A percentile compares a stretch with the other conserved stretches of the same genome.
These are phyloP conservation scores for Taeniopygia guttata DNA, from an alignment of 2,797 vertebrate species.

Conservation along the genomic window DNA sequence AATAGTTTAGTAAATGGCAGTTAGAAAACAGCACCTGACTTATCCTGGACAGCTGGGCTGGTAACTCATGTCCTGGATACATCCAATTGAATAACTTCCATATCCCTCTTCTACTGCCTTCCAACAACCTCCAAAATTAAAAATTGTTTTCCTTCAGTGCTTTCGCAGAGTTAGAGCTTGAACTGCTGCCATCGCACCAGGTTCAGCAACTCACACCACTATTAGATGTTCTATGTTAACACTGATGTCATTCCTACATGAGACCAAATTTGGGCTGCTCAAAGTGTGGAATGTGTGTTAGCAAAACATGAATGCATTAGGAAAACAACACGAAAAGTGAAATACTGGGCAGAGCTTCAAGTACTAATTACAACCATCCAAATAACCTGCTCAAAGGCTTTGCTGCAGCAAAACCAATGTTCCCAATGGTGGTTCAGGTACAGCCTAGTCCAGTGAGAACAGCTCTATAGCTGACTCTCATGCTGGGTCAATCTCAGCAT, in stretches of 20 bases:
- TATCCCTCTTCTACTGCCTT: background rate
- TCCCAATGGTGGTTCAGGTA: background rate
- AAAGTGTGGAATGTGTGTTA: background rate
- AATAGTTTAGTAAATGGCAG: background rate
- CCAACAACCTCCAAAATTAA: background rate
- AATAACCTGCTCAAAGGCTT: background rate
- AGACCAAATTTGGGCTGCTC: background rate
- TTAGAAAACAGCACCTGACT: background rate
- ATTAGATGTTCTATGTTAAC: background rate
- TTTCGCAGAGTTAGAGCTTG: background rate
- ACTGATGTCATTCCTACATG: background rate
- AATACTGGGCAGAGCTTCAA: background rate
- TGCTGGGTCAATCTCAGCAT: background rate
- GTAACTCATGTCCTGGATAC: background rate
- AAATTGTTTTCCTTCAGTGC: background rate
- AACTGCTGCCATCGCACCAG: background rate
- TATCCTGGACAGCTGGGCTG: background rate
- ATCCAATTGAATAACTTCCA: background rate
- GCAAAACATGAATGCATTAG: background rate
- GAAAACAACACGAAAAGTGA: background rate
- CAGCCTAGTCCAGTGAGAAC: background rate
- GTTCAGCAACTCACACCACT: background rate
- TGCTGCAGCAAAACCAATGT: background rate
- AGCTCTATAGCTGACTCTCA: background rate
- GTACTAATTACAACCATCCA: background rate